Evolutionary conservation across 2,113 vertebrate genomes (phyloP).

Genomic region (Dolichotis patagonum): DNA sequence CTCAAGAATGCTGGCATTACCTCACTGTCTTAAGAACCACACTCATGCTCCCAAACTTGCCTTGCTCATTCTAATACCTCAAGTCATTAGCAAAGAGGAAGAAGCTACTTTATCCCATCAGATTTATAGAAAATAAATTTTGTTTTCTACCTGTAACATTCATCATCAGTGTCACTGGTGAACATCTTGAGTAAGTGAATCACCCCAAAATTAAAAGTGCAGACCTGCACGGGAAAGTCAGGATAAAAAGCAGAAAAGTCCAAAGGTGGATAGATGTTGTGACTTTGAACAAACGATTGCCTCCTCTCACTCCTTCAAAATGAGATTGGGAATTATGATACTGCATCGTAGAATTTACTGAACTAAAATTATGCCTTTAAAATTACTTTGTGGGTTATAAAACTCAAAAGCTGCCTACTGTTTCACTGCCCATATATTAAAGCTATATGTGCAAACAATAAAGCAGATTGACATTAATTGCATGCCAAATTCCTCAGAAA

Average conservation of each 20-base stretch:
- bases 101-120: neutral
- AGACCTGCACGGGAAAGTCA: neutral
- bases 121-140: neutral
- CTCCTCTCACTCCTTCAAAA: neutral
- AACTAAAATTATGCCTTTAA: neutral
- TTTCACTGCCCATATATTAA: neutral
- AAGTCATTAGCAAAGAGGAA: neutral
- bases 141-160: neutral
- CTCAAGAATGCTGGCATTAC: neutral
- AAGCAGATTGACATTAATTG: neutral
- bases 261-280: fast-evolving
- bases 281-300: neutral
- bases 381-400: neutral
- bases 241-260: neutral
- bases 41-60: neutral
- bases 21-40: neutral
- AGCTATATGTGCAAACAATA: neutral
- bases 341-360: neutral
- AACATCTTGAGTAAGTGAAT: neutral
- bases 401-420: neutral
- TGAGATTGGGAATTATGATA: neutral
- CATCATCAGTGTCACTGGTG: neutral
- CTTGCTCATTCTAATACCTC: neutral
- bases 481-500: neutral
- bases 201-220: neutral